Conservation (phyloP, 1,140 invertebrate species). For the Scaptomyza graminum region DNA sequence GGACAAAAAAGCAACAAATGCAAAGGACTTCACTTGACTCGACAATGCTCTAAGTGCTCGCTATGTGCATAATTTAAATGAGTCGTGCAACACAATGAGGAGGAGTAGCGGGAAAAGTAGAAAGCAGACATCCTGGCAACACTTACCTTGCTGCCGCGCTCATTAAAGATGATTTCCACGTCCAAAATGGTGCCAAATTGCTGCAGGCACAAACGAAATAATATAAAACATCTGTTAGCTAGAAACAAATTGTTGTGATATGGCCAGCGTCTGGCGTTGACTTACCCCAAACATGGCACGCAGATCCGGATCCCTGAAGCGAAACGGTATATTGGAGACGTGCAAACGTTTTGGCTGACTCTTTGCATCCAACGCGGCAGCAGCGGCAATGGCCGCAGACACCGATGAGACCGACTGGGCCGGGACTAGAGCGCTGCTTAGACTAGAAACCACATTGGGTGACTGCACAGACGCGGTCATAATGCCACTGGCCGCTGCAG, state of each 20-base stretch:
- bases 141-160: constrained; percentile 99
- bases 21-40: constrained; percentile 9
- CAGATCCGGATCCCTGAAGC: constrained; percentile 98
- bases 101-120: neutral
- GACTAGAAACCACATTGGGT: constrained; percentile 70
- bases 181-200: constrained; percentile 99
- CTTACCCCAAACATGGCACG: constrained; percentile 98
- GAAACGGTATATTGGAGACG: constrained; percentile 99
- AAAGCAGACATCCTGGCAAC: constrained; percentile 38
- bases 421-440: constrained; percentile 73
- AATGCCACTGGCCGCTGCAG: constrained; percentile 68
- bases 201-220: constrained; percentile 84
- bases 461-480: constrained; percentile 69
- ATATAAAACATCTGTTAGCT: constrained; percentile 67
- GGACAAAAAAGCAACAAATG: constrained; percentile 18
- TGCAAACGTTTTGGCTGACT: constrained; percentile 94
- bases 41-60: constrained; percentile 14
- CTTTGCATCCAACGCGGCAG: constrained; percentile 83
- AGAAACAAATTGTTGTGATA: neutral
- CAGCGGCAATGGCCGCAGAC: constrained; percentile 56
- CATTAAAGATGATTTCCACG: constrained; percentile 99
- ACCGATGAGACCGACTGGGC: constrained; percentile 61
- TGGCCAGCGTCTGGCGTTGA: constrained; percentile 58
- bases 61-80: constrained; percentile 51
- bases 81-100: constrained; percentile 39